Evolutionary conservation across 1,140 invertebrate genomes (phyloP).

Genomic region (Subanguina moxae): DNA sequence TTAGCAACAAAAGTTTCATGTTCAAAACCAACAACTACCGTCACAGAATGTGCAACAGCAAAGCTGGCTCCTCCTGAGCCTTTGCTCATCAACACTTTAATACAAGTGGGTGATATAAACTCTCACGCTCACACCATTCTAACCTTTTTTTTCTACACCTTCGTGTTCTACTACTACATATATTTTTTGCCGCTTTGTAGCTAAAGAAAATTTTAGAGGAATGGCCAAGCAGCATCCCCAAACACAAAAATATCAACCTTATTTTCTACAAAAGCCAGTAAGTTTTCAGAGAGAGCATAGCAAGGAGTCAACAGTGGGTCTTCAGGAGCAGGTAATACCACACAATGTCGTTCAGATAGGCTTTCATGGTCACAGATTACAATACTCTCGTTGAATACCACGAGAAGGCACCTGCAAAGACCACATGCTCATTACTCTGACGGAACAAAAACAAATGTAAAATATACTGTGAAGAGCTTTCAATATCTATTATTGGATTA

Average conservation of each 20-base stretch:
- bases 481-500: constrained; percentile 77
- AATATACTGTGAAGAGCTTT: constrained; percentile 68
- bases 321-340: constrained; percentile 68
- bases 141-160: too few species aligned
- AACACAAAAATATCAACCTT: constrained; percentile 59
- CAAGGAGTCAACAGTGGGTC: constrained; percentile 66
- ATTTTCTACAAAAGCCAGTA: constrained; percentile 76
- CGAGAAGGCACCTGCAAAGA: constrained; percentile 67
- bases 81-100: too few species aligned
- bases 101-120: too few species aligned
- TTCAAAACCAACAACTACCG: too few species aligned
- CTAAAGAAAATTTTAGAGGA: too few species aligned
- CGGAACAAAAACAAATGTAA: neutral
- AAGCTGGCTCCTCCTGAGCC: too few species aligned
- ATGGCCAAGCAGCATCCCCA: too few species aligned
- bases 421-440: neutral
- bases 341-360: constrained; percentile 76
- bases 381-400: constrained; percentile 81
- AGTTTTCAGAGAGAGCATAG: constrained; percentile 75
- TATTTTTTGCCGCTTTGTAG: too few species aligned
- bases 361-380: constrained; percentile 83
- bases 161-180: too few species aligned
- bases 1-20: too few species aligned
- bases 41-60: too few species aligned
- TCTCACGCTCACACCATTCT: too few species aligned